Evolutionary conservation across 1,140 invertebrate genomes (phyloP), one percentile per base, ranked within the genome.

Genomic region (Eueides isabella): DNA sequence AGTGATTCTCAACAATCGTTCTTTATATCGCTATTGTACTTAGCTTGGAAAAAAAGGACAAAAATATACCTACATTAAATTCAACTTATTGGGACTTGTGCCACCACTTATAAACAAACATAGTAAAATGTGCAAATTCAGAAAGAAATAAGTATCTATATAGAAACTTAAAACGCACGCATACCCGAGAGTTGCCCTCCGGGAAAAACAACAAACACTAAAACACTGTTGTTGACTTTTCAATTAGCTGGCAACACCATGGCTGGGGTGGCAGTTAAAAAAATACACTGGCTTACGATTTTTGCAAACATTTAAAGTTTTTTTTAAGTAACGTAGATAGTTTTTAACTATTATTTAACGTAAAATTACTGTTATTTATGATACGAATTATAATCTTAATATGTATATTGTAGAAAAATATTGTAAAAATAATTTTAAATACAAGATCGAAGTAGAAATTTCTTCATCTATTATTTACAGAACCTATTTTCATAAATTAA

Each of bases 161-260:
- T 23, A 31, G 28, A 68, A 68, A 68, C 66, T 55, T 68, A 16
- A 30, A 29, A n/a, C 26, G 16, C 61, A 66, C 26, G 29, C 30
- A 5, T 33, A 63, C 61, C 61, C 30, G 29, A 31, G 44, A 62
- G 72, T 72, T 79, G 76, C 77, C 77, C 73, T 77, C 76, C 72
- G 77, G 67, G 70, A 81, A 80, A 78, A 80, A 82, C 65, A 80
- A 81, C 81, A 82, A 82, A 78, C 82, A 80, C 61, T 80, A 82
- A 84, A 81, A 84, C 80, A 74, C 67, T 76, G 70, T 69, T 85
- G 81, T 85, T 85, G 76, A 82, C 80, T 78, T 80, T 82, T 77
- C 83, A 85, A 85, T 83, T 83, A 85, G 75, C 73, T 38, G 68
- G 61, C 72, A 77, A 75, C 76, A 71, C 76, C 72, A n/a, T 14